phyloP scores from a whole-genome alignment of 2,797 vertebrate genomes.

The Notolabrus celidotus region DNA sequence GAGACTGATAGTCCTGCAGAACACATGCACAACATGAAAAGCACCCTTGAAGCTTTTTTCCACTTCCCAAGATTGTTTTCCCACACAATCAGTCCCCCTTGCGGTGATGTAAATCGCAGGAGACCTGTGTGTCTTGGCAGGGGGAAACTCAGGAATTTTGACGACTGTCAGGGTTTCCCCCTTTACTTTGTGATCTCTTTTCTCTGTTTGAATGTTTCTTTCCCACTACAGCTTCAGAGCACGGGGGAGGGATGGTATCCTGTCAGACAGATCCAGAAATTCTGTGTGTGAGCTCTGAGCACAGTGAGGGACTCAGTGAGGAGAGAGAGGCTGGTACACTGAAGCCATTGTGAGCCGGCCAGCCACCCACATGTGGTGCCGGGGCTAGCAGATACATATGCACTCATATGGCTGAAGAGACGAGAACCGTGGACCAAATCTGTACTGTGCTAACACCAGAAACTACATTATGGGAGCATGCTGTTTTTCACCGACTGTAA shows the following conservation, averaged over 20 bases:
- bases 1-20: conserved; percentile 43
- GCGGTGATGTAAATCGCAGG: conserved; percentile 51
- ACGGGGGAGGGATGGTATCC: conserved; percentile 60
- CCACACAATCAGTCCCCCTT: conserved; percentile 64
- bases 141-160: conserved; percentile 54
- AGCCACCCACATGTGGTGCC: conserved; percentile 71
- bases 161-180: conserved; percentile 48
- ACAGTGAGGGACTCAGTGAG: conserved; percentile 67
- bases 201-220: conserved; percentile 28
- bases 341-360: conserved; percentile 76
- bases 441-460: not conserved
- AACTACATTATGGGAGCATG: not conserved
- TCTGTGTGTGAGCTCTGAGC: conserved; percentile 52
- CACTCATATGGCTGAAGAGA: conserved; percentile 43
- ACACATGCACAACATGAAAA: conserved; percentile 51
- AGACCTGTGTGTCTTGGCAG: conserved; percentile 31
- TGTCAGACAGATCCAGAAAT: conserved; percentile 69
- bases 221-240: conserved; percentile 51
- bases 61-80: conserved; percentile 66
- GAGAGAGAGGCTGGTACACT: conserved; percentile 73
- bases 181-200: conserved; percentile 21
- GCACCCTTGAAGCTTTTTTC: conserved; percentile 20
- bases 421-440: conserved; percentile 27
- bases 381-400: conserved; percentile 48
- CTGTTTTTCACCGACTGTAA: no score